These are phyloP conservation scores for Streptopelia turtur DNA, from an alignment of 2,797 vertebrate genomes.

Conservation along the genomic window DNA sequence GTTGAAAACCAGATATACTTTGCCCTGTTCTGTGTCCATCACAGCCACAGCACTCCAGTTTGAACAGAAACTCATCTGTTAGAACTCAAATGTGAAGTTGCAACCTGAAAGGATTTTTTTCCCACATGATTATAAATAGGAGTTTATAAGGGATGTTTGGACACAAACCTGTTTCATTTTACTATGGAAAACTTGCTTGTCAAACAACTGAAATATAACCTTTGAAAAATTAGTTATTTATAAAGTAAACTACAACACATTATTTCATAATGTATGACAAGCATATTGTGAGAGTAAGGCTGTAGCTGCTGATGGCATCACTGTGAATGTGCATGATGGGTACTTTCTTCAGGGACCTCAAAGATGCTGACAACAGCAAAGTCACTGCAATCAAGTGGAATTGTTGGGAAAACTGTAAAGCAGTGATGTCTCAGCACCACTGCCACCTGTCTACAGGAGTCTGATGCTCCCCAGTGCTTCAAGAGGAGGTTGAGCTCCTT, in stretches of 20 bases:
- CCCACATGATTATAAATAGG: background rate
- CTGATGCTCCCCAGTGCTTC: background rate
- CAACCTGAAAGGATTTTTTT: background rate
- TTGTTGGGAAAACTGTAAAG: background rate
- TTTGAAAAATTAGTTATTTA: background rate
- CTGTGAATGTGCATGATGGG: background rate
- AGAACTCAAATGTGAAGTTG: conserved; percentile 6
- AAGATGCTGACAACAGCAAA: background rate
- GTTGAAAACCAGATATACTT: conserved; percentile 44
- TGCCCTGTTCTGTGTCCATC: conserved; percentile 51
- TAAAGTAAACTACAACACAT: background rate
- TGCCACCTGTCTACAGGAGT: background rate
- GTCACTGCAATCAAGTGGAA: background rate
- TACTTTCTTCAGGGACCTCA: background rate
- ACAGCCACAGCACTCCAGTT: background rate
- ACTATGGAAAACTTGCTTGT: background rate
- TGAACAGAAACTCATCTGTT: conserved; percentile 6
- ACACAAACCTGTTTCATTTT: background rate
- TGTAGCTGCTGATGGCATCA: background rate
- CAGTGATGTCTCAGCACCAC: background rate
- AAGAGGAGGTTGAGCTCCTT: background rate
- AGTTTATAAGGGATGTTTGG: background rate
- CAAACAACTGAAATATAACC: background rate
- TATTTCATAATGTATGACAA: background rate
- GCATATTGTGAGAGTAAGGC: background rate